These are phyloP conservation scores for Stylophora pistillata DNA, from an alignment of 64 coral and sea anemone species.

Conservation along the genomic window DNA sequence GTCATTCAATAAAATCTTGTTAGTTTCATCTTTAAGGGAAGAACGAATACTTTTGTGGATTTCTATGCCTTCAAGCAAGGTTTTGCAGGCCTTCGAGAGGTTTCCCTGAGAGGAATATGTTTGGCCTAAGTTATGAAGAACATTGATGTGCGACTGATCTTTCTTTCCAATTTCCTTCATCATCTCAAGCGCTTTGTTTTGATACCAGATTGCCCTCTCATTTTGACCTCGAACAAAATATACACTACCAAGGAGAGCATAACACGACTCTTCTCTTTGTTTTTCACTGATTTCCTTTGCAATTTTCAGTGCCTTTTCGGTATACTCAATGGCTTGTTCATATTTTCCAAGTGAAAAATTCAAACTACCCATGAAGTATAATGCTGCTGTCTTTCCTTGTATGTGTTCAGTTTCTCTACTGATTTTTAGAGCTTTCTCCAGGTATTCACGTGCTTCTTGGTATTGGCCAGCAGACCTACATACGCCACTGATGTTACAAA, in stretches of 20 bases:
- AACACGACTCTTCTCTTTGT: neutral
- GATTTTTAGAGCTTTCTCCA: too few relatives aligned
- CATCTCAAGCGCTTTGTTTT: neutral
- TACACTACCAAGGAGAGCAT: neutral
- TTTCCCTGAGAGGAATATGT: neutral
- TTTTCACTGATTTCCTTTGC: conserved; percentile 7
- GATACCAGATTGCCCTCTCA: neutral
- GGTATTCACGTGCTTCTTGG: too few relatives aligned
- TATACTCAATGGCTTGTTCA: neutral
- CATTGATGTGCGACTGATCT: neutral
- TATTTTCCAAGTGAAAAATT: neutral
- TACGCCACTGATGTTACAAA: too few relatives aligned
- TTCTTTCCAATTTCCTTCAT: neutral
- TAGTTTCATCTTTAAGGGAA: neutral
- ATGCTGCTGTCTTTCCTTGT: too few relatives aligned
- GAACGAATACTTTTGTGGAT: neutral
- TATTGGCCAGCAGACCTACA: too few relatives aligned
- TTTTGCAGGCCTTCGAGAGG: neutral
- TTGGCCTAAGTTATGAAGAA: neutral
- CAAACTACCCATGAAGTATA: neutral
- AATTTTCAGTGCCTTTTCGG: neutral
- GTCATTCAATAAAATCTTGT: neutral
- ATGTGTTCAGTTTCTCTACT: too few relatives aligned
- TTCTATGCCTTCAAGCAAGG: neutral
- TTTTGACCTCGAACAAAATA: neutral